A percentile compares a stretch with the other conserved stretches of the same genome.
These are phyloP conservation scores for Taxidea taxus DNA, from an alignment of 2,113 vertebrate genomes.

Conservation along the genomic window DNA sequence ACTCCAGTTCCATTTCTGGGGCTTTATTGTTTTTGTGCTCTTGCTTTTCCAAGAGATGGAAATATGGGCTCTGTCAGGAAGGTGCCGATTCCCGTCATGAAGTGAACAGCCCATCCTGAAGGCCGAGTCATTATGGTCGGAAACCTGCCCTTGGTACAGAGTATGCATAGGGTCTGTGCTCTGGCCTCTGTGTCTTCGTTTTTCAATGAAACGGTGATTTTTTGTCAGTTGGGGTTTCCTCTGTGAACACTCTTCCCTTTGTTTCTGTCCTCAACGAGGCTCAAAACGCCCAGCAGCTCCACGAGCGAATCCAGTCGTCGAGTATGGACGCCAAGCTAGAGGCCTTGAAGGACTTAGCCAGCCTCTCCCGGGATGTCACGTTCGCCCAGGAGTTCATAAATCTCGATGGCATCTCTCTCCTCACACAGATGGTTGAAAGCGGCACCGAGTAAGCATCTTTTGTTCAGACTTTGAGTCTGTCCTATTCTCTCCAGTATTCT, in stretches of 20 bases:
- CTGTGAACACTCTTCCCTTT: conserved; percentile 1
- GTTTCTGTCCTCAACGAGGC: conserved; percentile 81
- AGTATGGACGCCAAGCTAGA: conserved; percentile 99
- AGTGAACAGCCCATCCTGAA: too few relatives aligned
- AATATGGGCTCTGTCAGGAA: background rate
- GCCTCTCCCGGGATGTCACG: conserved; percentile 93
- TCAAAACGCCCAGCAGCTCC: conserved; percentile 92
- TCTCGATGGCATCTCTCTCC: conserved; percentile 95
- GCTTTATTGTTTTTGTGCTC: background rate
- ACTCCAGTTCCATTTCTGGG: background rate
- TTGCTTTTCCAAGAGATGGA: background rate
- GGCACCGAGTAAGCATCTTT: conserved; percentile 93
- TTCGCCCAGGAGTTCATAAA: conserved; percentile 99
- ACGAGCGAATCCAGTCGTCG: conserved; percentile 95
- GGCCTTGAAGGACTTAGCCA: conserved; percentile 95
- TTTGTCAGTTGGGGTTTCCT: background rate
- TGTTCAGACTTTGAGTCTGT: background rate
- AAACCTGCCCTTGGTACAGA: background rate
- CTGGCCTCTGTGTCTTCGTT: background rate
- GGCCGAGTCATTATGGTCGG: background rate
- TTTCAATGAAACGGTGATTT: background rate
- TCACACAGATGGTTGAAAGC: conserved; percentile 98
- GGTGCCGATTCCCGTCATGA: fast-evolving
- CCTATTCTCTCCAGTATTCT: background rate
- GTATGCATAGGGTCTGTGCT: fast-evolving